phyloP scores from a whole-genome alignment of 2,888 invertebrate species.

The Drosophila maculinotata region DNA sequence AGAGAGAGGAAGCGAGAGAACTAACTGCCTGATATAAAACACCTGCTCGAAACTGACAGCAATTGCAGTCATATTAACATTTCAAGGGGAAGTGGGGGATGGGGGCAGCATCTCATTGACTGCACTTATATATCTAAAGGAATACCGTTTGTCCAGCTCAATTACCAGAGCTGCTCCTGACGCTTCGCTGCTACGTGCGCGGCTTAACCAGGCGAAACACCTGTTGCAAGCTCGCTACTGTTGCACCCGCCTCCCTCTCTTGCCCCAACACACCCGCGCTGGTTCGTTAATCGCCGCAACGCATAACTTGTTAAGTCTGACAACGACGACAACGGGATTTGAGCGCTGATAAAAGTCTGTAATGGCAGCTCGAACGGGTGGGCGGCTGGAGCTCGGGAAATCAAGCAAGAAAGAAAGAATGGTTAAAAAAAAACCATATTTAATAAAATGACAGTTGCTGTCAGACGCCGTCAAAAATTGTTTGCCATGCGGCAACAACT shows the following conservation, averaged over 20 bases:
- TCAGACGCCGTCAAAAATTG: slow-evolving; percentile 79
- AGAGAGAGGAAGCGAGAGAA: slow-evolving; percentile 6
- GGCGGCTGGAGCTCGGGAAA: slow-evolving; percentile 37
- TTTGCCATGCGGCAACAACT: slow-evolving; percentile 62
- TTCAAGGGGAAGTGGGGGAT: neutral
- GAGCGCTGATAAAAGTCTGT: slow-evolving; percentile 66
- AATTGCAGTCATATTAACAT: slow-evolving; percentile 35
- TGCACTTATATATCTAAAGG: slow-evolving; percentile 66
- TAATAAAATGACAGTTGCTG: slow-evolving; percentile 81
- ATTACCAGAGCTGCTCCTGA: slow-evolving; percentile 53
- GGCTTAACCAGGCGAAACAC: slow-evolving; percentile 48
- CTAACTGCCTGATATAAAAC: slow-evolving; percentile 10
- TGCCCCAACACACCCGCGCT: neutral
- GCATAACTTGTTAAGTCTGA: slow-evolving; percentile 79
- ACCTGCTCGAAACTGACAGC: slow-evolving; percentile 33
- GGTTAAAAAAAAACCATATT: slow-evolving; percentile 69
- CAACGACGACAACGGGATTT: slow-evolving; percentile 81
- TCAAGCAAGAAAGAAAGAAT: slow-evolving; percentile 32
- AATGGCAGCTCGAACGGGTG: slow-evolving; percentile 45
- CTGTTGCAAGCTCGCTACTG: slow-evolving; percentile 69
- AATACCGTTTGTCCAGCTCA: slow-evolving; percentile 60
- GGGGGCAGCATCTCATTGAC: slow-evolving; percentile 31
- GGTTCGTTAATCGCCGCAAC: slow-evolving; percentile 59
- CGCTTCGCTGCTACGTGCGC: slow-evolving; percentile 59
- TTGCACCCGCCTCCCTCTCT: slow-evolving; percentile 9